Base-by-base conservation (phyloP, 2,888 invertebrate genomes). In the Ectemnius continuus region DNA sequence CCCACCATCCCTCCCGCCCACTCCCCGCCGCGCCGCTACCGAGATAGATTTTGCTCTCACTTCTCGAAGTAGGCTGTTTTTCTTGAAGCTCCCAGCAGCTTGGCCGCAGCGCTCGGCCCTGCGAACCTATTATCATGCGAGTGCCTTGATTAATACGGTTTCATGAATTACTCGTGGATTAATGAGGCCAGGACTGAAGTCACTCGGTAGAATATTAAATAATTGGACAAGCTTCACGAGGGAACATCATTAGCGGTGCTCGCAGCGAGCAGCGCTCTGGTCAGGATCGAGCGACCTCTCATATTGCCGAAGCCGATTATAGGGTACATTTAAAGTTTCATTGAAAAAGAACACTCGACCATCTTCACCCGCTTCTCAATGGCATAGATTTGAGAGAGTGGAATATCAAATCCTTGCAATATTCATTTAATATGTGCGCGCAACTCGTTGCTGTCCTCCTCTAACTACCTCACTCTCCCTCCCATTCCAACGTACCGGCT, bases 31-130 rank as follows among this genome's bases (percentile, higher is more conserved):
- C 28, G 28, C 5, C 28, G 36, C 36, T 23, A 23, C 8, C 8
- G 8, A 52, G 18, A 52, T 52, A 52, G 52, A 52, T 52, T 23
- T 23, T 23, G 5, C 52, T 16, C 52, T n/a, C 60, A 61, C 23
- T 23, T 23, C 23, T 23, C 36, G 52, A 56, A 65, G 46, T 28
- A 66, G 20, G 45, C 4, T 61, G 52, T 28, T 20, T 28, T 59
- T 68, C 47, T 23, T 52, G n/a, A 52, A 3, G 23, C 20, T 20
- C 2, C 20, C 20, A 20, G 20, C 23, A 52, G 52, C 11, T 14
- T 8, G n/a, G 45, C 16, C 36, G 14, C 45, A 23, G 23, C 23
- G 23, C 23, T 23, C 23, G 23, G 23, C 23, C 23, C 23, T 3
- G 3, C n/a, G 3, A 4, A 8, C n/a, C 26, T 28, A 57, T 20